Conservation (phyloP, 2,113 vertebrate species). For the Vulpes vulpes region DNA sequence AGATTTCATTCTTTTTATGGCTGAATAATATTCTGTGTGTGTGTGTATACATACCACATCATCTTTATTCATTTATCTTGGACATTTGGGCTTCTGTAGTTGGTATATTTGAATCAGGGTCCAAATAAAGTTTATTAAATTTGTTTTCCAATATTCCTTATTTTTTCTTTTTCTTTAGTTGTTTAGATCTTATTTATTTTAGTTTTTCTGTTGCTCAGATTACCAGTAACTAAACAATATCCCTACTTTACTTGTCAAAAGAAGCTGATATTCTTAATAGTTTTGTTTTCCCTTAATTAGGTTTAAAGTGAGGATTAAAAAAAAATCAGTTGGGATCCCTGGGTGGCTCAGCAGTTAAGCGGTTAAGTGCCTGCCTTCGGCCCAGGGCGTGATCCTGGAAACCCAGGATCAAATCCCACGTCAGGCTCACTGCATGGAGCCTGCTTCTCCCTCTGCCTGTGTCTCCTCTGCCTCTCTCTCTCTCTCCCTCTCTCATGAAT, state of each 20-base stretch:
- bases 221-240: neutral
- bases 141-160: neutral
- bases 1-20: neutral
- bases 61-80: neutral
- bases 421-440: too few relatives aligned
- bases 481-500: too few relatives aligned
- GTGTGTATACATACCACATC: neutral
- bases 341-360: too few relatives aligned
- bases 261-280: slow-evolving; percentile 9
- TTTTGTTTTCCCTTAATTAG: neutral
- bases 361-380: too few relatives aligned
- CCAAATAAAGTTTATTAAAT: neutral
- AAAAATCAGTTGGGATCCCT: neutral
- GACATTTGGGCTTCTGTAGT: neutral
- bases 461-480: too few relatives aligned
- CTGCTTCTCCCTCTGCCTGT: too few relatives aligned
- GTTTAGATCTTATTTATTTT: neutral
- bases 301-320: neutral
- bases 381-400: too few relatives aligned
- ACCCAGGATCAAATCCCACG: too few relatives aligned
- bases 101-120: neutral
- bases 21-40: neutral
- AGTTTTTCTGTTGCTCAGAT: neutral
- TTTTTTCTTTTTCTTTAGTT: neutral
- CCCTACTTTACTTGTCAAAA: slow-evolving; percentile 20